Evolutionary conservation across 2,888 invertebrate species (phyloP).

Genomic region (Acleris holmiana): DNA sequence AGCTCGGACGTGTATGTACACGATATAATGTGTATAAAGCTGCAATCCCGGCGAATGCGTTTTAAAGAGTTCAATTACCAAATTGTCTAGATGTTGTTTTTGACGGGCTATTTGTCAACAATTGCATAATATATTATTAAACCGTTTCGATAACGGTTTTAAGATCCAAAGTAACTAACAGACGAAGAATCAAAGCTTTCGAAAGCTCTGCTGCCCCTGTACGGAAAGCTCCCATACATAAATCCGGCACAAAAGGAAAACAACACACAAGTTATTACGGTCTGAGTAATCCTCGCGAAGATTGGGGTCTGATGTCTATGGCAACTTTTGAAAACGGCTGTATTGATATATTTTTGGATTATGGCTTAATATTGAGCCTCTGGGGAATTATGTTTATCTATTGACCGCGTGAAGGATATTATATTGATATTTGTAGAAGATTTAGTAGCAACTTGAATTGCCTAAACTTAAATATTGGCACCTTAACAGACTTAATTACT

Average conservation of each 20-base stretch:
- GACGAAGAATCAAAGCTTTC: background rate
- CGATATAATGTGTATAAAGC: background rate
- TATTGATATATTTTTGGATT: conserved; percentile 19
- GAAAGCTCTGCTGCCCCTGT: conserved; percentile 16
- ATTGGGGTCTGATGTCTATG: conserved; percentile 17
- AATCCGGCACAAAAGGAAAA: conserved; percentile 46
- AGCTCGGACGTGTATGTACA: background rate
- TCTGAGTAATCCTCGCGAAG: conserved; percentile 42
- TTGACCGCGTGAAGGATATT: too few species aligned
- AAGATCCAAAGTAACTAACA: too few species aligned
- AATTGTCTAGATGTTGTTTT: too few species aligned
- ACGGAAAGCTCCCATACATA: conserved; percentile 45
- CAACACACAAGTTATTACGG: conserved; percentile 48
- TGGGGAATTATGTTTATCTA: background rate
- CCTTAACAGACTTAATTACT: too few species aligned
- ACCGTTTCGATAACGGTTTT: too few species aligned
- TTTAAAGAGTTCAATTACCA: background rate
- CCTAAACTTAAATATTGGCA: too few species aligned
- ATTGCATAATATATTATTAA: too few species aligned
- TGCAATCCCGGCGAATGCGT: background rate
- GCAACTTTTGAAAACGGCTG: conserved; percentile 6
- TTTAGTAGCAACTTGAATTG: too few species aligned
- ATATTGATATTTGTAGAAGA: too few species aligned
- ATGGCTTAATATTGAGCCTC: background rate
- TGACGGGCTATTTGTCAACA: too few species aligned